Base-by-base conservation (phyloP, 2,113 vertebrate species). In the Ranitomeya imitator region DNA sequence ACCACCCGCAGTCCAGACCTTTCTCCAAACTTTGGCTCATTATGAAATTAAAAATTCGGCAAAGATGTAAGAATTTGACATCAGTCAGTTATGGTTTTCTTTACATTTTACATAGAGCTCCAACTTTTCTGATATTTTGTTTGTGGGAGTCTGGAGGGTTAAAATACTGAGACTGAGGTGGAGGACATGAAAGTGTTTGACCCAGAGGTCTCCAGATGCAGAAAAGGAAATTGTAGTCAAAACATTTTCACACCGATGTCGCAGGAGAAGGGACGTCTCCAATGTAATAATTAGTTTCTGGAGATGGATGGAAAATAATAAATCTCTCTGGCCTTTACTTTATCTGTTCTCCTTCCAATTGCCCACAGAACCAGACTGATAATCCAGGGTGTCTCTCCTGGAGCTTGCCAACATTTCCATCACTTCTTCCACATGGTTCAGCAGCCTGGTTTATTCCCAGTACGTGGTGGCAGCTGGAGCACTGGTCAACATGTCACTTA, bases 341-440 rank as follows among this genome's bases (percentile, higher is more conserved):
- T 85, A 79, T 85, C 73, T 89, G 81, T 89, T 89, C 87, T 76
- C 74, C 76, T 45, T 89, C 87, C 87, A 89, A 69, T 85, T 85
- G 85, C 54, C 55, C 51, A 15, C 57, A 79, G 83, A 89, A 65
- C 87, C 87, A 89, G 87, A 89, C 87, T 89, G 87, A 89, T 89
- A 89, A 89, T 89, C 87, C 81, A 77, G 87, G 71, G 81, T 85
- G 87, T 89, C 81, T 89, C 87, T 89, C 51, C 45, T 14, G 21
- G 67, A 21, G 85, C 80, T 84, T 88, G 77, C 26, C 80, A 78
- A 65, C 59, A 59, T 89, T 89, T 89, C 87, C 82, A 84, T 85
- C 26, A 83, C 71, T 85, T 16, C 61, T 77, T 83, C 52, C 82
- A 51, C 45, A 59, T 57, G 26, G 60, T 73, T 10, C 21, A 23